These are phyloP conservation scores for Brachyalestes nurse DNA, from an alignment of 2,797 vertebrate species.

Conservation along the genomic window DNA sequence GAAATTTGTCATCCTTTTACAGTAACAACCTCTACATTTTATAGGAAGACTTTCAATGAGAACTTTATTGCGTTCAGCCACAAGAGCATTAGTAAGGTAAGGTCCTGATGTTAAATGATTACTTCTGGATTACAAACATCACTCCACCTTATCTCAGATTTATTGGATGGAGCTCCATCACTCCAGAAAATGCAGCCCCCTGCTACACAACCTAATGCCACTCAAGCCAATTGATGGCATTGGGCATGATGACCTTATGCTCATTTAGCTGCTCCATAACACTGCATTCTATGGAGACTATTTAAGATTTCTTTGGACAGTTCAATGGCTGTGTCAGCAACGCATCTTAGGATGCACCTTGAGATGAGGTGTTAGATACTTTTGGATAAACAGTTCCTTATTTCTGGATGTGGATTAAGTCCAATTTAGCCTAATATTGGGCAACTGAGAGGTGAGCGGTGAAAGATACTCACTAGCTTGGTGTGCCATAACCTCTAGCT, in stretches of 20 bases:
- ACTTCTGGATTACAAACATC: background rate
- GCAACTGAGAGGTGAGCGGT: background rate
- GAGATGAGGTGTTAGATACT: background rate
- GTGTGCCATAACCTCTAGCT: conserved; percentile 96
- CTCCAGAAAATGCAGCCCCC: background rate
- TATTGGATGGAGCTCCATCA: background rate
- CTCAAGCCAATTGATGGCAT: background rate
- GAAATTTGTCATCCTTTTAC: too few relatives aligned
- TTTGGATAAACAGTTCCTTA: background rate
- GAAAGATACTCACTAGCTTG: conserved; percentile 91
- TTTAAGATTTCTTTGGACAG: too few relatives aligned
- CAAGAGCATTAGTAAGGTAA: background rate
- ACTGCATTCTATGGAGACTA: background rate
- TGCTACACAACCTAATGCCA: background rate
- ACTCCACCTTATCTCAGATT: background rate
- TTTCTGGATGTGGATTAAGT: too few relatives aligned
- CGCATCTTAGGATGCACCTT: too few relatives aligned
- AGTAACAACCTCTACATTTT: background rate
- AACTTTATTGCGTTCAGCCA: too few relatives aligned
- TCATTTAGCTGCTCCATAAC: background rate
- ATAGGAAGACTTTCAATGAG: background rate
- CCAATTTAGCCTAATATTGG: too few relatives aligned
- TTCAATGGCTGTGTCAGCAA: too few relatives aligned
- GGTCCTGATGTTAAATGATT: background rate
- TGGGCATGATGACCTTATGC: background rate